A percentile compares a stretch with the other conserved stretches of the same genome.
Evolutionary conservation across 2,888 invertebrate species (phyloP).

Genomic region (Hedya salicella): DNA sequence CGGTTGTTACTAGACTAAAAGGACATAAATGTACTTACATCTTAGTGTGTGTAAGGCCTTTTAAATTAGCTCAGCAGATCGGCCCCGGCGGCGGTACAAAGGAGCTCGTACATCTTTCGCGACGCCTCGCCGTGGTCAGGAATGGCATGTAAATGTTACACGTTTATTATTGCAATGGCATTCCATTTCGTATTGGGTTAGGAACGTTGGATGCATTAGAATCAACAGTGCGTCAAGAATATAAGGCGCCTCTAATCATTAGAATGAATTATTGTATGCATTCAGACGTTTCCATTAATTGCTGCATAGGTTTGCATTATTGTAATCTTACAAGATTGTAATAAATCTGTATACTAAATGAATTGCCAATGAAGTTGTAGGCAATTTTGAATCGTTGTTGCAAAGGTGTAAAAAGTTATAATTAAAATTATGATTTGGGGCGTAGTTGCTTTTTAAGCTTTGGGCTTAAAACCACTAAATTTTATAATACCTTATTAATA

Average conservation of each 20-base stretch:
- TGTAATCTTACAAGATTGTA: not conserved
- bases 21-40: conserved; percentile 12
- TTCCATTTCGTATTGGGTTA: conserved; percentile 44
- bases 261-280: conserved; percentile 3
- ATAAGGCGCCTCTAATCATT: conserved; percentile 14
- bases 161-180: conserved; percentile 45
- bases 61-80: conserved; percentile 9
- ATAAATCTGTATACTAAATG: not conserved
- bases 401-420: no score
- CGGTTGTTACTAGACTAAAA: conserved; percentile 4
- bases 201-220: conserved; percentile 43
- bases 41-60: conserved; percentile 11
- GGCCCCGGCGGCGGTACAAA: conserved; percentile 48
- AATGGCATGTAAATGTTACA: conserved; percentile 49
- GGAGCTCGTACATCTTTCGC: conserved; percentile 47
- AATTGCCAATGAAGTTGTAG: no score
- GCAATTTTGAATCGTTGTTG: no score
- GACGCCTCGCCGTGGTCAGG: conserved; percentile 44
- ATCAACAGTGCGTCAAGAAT: conserved; percentile 37
- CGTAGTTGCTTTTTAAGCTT: no score
- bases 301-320: not conserved
- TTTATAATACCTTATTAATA: no score
- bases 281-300: conserved; percentile 6
- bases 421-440: no score
- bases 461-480: no score